A percentile compares a stretch with the other conserved stretches of the same genome.
These are phyloP conservation scores for Calyptommatus sinebrachiatus DNA, from an alignment of 2,113 vertebrate genomes.

Conservation along the genomic window DNA sequence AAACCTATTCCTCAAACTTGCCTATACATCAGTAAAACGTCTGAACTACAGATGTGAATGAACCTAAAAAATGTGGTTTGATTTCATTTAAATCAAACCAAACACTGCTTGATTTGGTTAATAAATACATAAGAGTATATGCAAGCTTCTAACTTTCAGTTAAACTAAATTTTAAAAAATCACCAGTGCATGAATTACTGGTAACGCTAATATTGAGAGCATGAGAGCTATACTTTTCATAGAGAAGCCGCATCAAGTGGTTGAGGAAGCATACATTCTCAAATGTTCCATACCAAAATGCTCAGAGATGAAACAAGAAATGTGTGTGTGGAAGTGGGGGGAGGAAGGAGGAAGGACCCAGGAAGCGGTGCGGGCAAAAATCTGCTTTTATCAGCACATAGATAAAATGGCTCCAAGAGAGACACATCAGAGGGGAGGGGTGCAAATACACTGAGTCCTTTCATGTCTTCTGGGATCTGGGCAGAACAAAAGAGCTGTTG, in stretches of 20 bases:
- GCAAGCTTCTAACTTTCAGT: no score
- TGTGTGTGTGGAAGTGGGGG: not conserved
- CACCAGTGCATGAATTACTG: no score
- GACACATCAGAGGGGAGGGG: not conserved
- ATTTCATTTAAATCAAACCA: no score
- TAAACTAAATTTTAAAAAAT: no score
- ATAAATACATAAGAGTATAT: no score
- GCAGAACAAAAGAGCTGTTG: slow-evolving; percentile 31
- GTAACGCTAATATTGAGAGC: not conserved
- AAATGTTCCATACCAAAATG: not conserved
- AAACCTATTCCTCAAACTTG: no score
- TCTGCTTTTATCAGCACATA: not conserved
- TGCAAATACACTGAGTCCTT: slow-evolving; percentile 13
- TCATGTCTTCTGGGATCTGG: slow-evolving; percentile 23
- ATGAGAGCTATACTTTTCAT: no score
- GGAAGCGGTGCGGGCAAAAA: not conserved
- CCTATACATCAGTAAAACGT: no score
- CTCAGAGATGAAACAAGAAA: not conserved
- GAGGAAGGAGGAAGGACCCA: not conserved
- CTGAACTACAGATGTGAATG: no score
- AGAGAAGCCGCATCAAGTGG: not conserved
- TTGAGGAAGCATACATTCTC: not conserved
- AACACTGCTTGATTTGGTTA: no score
- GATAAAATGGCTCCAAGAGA: not conserved
- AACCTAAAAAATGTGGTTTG: no score